Base-by-base conservation (phyloP, 2,797 vertebrate genomes). In the Trematocara caparti region DNA sequence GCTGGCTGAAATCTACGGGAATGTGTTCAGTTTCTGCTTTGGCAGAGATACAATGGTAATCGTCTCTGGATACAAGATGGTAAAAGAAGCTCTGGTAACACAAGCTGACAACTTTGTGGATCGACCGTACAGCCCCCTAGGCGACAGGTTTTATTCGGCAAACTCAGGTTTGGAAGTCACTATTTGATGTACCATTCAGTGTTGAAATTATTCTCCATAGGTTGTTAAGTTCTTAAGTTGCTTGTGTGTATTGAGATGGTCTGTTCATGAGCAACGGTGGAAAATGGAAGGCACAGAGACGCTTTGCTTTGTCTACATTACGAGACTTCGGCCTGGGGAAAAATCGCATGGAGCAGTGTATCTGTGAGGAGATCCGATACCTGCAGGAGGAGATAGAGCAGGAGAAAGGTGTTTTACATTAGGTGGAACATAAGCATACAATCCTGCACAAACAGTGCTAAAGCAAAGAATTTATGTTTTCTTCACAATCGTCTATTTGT, bases 161-260 rank as follows among this genome's bases (percentile, higher is more conserved):
- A 6, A 6, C 53, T 32, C 8, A 4, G 53, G 53, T 57, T 34
- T 49, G n/a, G 48, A 49, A 49, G 48, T 50, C 19, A 0, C 49
- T 50, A 50, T 50, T 48, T 0, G 9, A 2, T n/a, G 45, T n/a
- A 47, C 3, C 49, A 51, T 51, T 51, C 49, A 24, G 49, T 24
- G 11, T 1, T 6, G 8, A 34, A 11, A 17, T 6, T 17, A n/a
- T 32, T 34, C 3, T n/a, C 0, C 1, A 15, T 6, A 57, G 8
- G 19, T 2, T 57, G 5, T 57, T 34, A 57, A 57, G 1, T 34
- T 10, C 14, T 0, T 0, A 57, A 32, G 0, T 0, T 32, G 8
- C 14, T 1, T 59, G 1, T 59, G 2, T 59, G 15, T n/a, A 59
- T 34, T 59, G 0, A 57, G 53, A 57, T 1, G 51, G 51, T 55